Evolutionary conservation across 2,888 invertebrate genomes (phyloP).

Genomic region (Archaeoteleia sp.): DNA sequence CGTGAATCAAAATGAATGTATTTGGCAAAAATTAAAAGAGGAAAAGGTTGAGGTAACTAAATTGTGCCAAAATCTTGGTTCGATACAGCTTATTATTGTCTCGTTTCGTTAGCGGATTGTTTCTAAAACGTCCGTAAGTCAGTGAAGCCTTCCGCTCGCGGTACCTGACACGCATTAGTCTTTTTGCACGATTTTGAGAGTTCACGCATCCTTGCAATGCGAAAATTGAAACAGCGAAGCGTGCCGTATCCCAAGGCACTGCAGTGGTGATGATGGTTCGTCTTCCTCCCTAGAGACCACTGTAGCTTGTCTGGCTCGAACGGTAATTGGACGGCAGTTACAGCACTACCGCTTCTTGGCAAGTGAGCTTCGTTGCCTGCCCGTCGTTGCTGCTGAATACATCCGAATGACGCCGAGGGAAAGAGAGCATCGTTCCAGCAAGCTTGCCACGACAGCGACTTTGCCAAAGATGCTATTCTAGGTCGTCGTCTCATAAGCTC

Average conservation of each 20-base stretch:
- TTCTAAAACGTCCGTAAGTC: slow-evolving; percentile 5
- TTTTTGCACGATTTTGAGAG: slow-evolving; percentile 29
- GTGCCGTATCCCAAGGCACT: slow-evolving; percentile 41
- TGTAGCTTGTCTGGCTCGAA: slow-evolving; percentile 30
- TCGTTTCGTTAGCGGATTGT: slow-evolving; percentile 15
- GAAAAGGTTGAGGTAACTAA: slow-evolving; percentile 19
- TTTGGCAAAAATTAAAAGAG: too few species aligned
- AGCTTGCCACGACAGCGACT: slow-evolving; percentile 37
- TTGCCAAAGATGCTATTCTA: slow-evolving; percentile 32
- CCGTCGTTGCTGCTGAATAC: slow-evolving; percentile 16
- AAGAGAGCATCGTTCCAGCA: slow-evolving; percentile 19
- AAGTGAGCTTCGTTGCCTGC: slow-evolving; percentile 14
- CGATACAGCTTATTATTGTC: slow-evolving; percentile 7
- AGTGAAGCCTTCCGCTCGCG: background rate
- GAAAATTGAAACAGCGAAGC: slow-evolving; percentile 52
- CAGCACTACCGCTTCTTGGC: slow-evolving; percentile 24
- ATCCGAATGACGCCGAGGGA: slow-evolving; percentile 17
- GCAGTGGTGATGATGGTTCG: slow-evolving; percentile 6
- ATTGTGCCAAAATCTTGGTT: slow-evolving; percentile 30
- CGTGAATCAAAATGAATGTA: too few species aligned
- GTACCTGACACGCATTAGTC: slow-evolving; percentile 2
- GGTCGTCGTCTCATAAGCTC: slow-evolving; percentile 42
- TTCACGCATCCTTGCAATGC: slow-evolving; percentile 40
- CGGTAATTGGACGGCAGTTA: slow-evolving; percentile 51
- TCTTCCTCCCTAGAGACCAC: slow-evolving; percentile 17